A percentile compares a stretch with the other conserved stretches of the same genome.
Conservation (phyloP, 2,113 vertebrate genomes). For the Saiga tatarica region DNA sequence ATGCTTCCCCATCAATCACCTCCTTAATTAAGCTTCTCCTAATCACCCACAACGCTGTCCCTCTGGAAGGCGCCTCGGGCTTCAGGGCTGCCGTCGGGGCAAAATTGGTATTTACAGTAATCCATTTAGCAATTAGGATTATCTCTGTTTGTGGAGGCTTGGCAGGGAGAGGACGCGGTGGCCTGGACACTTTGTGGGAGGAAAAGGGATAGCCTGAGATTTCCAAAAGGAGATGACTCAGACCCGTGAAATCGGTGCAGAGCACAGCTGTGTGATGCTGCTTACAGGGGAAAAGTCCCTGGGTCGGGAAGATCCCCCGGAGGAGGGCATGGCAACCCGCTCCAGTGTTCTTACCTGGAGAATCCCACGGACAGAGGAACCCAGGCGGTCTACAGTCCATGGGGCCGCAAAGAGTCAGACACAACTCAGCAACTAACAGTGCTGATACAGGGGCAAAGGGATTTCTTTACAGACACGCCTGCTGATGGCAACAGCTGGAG, state of each 20-base stretch:
- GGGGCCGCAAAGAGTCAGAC: fast-evolving
- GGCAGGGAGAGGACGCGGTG: background rate
- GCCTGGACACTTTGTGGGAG: background rate
- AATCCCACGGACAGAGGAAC: background rate
- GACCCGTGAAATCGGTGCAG: background rate
- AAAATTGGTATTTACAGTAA: background rate
- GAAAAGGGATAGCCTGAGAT: background rate
- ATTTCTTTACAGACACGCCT: background rate
- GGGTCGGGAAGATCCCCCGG: background rate
- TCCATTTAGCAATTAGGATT: background rate
- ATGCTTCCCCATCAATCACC: background rate
- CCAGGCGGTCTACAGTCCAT: background rate
- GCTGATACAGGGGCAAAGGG: background rate
- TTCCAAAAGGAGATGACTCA: background rate
- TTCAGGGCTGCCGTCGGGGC: fast-evolving
- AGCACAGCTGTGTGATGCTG: background rate
- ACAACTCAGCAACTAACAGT: background rate
- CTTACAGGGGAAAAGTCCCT: background rate
- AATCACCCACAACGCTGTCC: fast-evolving
- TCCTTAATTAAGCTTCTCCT: background rate
- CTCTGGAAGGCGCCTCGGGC: fast-evolving
- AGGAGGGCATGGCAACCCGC: background rate
- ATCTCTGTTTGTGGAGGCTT: background rate
- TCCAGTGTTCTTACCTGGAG: background rate
- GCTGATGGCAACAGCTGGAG: no score